Conservation (phyloP, 2,113 vertebrate species). For the Taurulus bubalis region DNA sequence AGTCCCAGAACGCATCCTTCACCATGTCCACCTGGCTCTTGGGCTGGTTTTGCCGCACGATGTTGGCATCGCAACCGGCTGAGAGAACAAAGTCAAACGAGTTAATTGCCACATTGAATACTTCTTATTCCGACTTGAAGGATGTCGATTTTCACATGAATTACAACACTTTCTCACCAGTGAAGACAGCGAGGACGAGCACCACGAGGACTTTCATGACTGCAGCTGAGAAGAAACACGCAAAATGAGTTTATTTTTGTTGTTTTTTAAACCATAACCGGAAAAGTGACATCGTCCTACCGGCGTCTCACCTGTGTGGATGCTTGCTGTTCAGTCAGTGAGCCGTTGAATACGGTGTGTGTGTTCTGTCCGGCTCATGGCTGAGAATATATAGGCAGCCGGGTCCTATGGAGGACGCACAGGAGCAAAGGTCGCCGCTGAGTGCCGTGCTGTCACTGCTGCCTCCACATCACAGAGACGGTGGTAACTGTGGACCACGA, state of each 20-base stretch:
- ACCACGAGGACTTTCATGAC: conserved; percentile 76
- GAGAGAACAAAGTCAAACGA: not conserved
- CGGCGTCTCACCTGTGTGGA: conserved; percentile 34
- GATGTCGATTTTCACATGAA: not conserved
- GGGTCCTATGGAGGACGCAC: not conserved
- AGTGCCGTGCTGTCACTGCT: conserved; percentile 57
- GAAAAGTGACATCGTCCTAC: not conserved
- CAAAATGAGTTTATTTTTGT: not conserved
- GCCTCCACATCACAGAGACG: conserved; percentile 55
- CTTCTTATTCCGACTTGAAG: not conserved
- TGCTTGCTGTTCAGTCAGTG: not conserved
- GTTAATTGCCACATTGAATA: not conserved
- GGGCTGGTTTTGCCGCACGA: conserved; percentile 50
- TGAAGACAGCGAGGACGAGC: conserved; percentile 56
- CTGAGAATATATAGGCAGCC: conserved; percentile 57
- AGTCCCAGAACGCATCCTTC: conserved; percentile 78
- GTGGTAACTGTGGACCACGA: not conserved
- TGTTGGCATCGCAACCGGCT: conserved; percentile 65
- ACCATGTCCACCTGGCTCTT: conserved; percentile 66
- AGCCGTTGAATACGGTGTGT: conserved; percentile 15
- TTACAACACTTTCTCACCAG: conserved; percentile 30
- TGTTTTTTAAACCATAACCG: not conserved
- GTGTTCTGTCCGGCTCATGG: not conserved
- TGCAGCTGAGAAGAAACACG: conserved; percentile 11
- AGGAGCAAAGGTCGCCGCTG: conserved; percentile 69